phyloP scores from a whole-genome alignment of 2,888 invertebrate genomes.

The Tenthredo scrophulariae region DNA sequence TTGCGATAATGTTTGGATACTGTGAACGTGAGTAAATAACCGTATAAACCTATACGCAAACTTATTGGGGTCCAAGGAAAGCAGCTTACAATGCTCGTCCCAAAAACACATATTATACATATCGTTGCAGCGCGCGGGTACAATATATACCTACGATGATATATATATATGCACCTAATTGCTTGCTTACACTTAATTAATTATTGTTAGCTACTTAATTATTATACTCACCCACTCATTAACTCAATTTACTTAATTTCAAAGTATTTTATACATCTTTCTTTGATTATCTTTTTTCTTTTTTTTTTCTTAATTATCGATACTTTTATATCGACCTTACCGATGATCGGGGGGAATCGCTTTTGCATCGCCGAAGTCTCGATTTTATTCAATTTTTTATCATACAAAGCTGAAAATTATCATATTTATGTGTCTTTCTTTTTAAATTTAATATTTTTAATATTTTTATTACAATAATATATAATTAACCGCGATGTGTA shows the following conservation, averaged over 20 bases:
- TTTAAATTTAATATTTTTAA: not conserved
- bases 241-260: constrained; percentile 5
- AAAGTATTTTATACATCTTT: not conserved
- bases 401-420: not conserved
- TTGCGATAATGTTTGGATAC: constrained; percentile 50
- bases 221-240: not conserved
- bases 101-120: constrained; percentile 30
- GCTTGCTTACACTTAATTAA: constrained; percentile 33
- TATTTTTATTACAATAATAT: not conserved
- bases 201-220: constrained; percentile 24
- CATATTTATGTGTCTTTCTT: not conserved
- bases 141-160: constrained; percentile 30
- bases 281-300: not conserved
- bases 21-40: constrained; percentile 41
- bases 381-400: not conserved
- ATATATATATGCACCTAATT: constrained; percentile 4
- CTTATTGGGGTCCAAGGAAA: constrained; percentile 51
- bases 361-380: constrained; percentile 31
- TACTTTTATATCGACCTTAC: not conserved
- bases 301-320: not conserved
- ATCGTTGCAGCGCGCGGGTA: constrained; percentile 46
- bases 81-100: constrained; percentile 52
- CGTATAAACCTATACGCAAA: constrained; percentile 45
- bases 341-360: constrained; percentile 7
- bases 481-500: not conserved